Conservation (phyloP, 2,888 invertebrate species). For the Dynastes grantii region DNA sequence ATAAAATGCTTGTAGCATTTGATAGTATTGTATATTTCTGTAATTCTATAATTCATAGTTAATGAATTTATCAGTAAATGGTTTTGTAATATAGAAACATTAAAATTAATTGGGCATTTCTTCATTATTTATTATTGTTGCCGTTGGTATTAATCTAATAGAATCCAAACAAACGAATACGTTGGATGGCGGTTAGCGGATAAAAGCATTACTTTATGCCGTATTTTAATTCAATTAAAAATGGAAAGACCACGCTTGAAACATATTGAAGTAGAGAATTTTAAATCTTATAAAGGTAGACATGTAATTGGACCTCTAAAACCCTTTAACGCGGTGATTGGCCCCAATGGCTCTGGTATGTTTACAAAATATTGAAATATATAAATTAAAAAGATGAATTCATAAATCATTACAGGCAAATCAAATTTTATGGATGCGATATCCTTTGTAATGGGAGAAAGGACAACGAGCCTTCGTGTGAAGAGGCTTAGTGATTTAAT, state of each 20-base stretch:
- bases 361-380: constrained; percentile 3
- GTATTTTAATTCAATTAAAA: constrained; percentile 61
- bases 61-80: no score
- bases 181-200: neutral
- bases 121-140: no score
- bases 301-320: constrained; percentile 95
- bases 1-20: no score
- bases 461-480: constrained; percentile 94
- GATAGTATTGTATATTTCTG: no score
- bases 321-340: constrained; percentile 98
- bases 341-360: constrained; percentile 99
- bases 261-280: constrained; percentile 98
- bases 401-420: constrained; percentile 81
- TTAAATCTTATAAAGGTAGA: constrained; percentile 97
- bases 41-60: no score
- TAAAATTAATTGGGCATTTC: no score
- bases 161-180: neutral
- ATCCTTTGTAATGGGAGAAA: constrained; percentile 99
- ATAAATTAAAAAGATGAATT: neutral
- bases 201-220: neutral
- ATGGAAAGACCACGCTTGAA: constrained; percentile 88
- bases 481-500: constrained; percentile 96
- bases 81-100: no score
- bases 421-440: constrained; percentile 99
- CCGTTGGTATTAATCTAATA: no score